Base-by-base conservation (phyloP, 1,140 invertebrate genomes). In the fruit fly (Drosophila melanogaster) region DNA sequence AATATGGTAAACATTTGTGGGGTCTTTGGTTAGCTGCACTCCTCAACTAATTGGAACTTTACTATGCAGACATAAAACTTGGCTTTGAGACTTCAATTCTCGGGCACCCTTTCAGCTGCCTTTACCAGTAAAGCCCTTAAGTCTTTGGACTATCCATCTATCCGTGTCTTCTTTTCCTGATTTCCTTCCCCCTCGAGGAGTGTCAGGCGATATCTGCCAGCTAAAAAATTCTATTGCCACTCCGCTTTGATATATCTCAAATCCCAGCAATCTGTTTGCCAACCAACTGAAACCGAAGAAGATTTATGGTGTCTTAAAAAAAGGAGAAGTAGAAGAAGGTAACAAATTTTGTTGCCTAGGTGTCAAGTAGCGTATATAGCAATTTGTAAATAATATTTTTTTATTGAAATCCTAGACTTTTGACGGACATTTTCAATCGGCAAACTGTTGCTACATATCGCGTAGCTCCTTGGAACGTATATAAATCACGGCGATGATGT, bases 201-300 rank as follows among this genome's bases (percentile, higher is more conserved):
- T 49, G 55, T 50, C 38, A 56, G 49, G 58, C 67, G 66, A 70
- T 70, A 70, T 49, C 54, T 57, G 43, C 7, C 43, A 22, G 43
- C 43, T 43, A 66, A 64, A 64, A 64, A 64, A 64, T 61, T 57
- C 41, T 47, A 58, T 67, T 57, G 62, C 50, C 58, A 57, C 38
- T 70, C 55, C 60, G 40, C 56, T 61, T 55, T 44, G 62, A 83
- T 77, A 89, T 77, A 69, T 70, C 50, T 75, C 49, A 73, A 80
- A 89, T 89, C 79, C 84, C 51, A 70, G 84, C 84, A 89, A 89
- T 89, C 84, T 84, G 84, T 89, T 70, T 89, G 84, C 49, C 49
- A 51, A 17, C 72, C 66, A 79, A 87, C 60, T 81, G 84, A 80
- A 89, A 89, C 80, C 84, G 60, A 89, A 84, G 77, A 89, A 89